Base-by-base conservation (phyloP, 2,888 invertebrate genomes). In the Lithosia quadra region DNA sequence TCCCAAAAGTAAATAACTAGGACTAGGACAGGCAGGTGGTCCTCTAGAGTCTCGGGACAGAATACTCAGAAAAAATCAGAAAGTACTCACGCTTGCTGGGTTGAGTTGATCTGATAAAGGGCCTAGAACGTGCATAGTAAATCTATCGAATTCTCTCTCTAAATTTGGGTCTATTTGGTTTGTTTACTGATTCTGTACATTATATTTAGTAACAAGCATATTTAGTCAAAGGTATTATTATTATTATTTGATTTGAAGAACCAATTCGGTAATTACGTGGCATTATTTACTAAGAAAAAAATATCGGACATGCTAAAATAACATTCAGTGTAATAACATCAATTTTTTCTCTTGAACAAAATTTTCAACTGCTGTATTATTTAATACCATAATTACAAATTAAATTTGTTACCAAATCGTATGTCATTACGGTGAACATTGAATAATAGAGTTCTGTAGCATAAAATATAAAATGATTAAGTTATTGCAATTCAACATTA, bases 401-500 rank as follows among this genome's bases (percentile, higher is more conserved):
- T 79, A 72, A 65, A 73, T 77, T 67, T 77, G 75, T 81, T 81
- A 77, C 72, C 73, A 81, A 82, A 84, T 82, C 81, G 75, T 82
- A 84, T 85, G 83, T 80, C 79, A 79, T 71, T 71, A 72, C 64
- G 71, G 57, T 71, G 75, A 72, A 83, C 76, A 83, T 80, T 79
- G 85, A 88, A 85, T 86, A 85, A 87, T 86, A 82, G 72, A 80
- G 76, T 79, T 69, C 75, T 76, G 24, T 58, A 63, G n/a, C 28
- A 43, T 87, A 74, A 82, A 84, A 83, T 83, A 81, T 86, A 81
- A 81, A 83, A 65, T 81, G 79, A 77, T 79, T 75, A 72, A 77
- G 79, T 69, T n/a, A 58, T 63, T 72, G 67, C 22, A 66, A 61
- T 87, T 85, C 82, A n/a, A n/a, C 79, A 80, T 85, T 86, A 84